These are phyloP conservation scores for Ectemnius continuus DNA, from an alignment of 2,888 invertebrate species.

Conservation along the genomic window DNA sequence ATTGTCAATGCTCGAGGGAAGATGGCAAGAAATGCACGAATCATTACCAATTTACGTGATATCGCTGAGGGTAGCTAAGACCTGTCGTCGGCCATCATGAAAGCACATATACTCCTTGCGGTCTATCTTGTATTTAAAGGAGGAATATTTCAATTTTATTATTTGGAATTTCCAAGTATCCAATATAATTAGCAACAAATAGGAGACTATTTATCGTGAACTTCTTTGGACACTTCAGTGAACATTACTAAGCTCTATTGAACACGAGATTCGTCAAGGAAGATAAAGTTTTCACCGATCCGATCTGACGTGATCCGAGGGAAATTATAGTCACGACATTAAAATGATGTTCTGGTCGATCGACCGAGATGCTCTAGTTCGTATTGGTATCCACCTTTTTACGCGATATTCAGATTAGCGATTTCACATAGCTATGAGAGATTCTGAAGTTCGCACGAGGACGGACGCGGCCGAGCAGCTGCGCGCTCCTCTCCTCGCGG, in stretches of 20 bases:
- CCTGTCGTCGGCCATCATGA: conserved; percentile 19
- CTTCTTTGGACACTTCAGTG: no score
- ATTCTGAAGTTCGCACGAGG: neutral
- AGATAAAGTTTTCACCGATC: no score
- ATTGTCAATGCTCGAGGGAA: conserved; percentile 23
- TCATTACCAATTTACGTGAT: conserved; percentile 61
- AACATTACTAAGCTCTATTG: no score
- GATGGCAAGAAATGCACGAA: conserved; percentile 24
- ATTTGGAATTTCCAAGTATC: no score
- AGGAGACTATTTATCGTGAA: no score
- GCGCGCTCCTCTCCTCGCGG: conserved; percentile 8
- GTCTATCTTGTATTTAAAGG: no score
- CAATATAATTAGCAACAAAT: no score
- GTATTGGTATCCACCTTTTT: conserved; percentile 1
- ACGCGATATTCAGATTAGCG: neutral
- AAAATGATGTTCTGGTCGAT: neutral
- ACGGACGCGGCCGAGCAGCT: neutral
- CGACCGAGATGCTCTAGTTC: conserved; percentile 1
- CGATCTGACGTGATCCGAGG: neutral
- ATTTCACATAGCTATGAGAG: neutral
- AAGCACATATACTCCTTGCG: neutral
- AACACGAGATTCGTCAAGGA: no score
- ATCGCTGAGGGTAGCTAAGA: conserved; percentile 31
- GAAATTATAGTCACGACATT: neutral
- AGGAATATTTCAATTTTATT: no score